These are phyloP conservation scores for Melanargia galathea DNA, from an alignment of 2,888 invertebrate genomes.

Conservation along the genomic window DNA sequence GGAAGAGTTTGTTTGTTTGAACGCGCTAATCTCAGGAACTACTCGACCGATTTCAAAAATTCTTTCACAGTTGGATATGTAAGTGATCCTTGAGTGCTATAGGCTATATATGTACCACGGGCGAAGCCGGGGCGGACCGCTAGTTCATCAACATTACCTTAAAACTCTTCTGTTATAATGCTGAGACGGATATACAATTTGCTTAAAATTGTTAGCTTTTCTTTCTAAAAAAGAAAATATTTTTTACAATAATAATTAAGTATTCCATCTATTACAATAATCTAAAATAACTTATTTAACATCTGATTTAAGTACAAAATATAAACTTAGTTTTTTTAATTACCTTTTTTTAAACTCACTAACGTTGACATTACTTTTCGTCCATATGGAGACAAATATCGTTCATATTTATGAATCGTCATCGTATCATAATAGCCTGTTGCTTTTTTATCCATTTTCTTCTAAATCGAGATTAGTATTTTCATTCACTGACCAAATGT, in stretches of 20 bases:
- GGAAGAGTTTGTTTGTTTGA: too few species aligned
- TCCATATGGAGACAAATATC: constrained; percentile 61
- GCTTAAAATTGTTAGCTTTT: constrained; percentile 22
- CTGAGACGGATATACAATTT: constrained; percentile 13
- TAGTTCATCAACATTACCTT: constrained; percentile 43
- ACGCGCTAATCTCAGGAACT: too few species aligned
- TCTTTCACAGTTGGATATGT: too few species aligned
- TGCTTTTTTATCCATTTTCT: constrained; percentile 17
- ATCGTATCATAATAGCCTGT: constrained; percentile 1
- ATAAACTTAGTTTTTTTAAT: too few species aligned
- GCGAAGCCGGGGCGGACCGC: too few species aligned
- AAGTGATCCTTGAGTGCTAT: too few species aligned
- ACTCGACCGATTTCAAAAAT: too few species aligned
- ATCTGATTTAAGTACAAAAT: too few species aligned
- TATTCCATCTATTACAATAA: too few species aligned
- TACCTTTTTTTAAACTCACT: constrained; percentile 49
- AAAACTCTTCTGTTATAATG: constrained; percentile 30
- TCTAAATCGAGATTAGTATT: neutral
- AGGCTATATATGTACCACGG: too few species aligned
- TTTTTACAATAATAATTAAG: neutral
- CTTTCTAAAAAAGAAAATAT: constrained; percentile 15
- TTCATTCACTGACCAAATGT: too few species aligned
- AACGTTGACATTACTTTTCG: constrained; percentile 58
- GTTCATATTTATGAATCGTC: constrained; percentile 44
- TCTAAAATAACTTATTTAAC: too few species aligned